phyloP scores from a whole-genome alignment of 2,888 invertebrate genomes.

The Cataglyphis albicans region DNA sequence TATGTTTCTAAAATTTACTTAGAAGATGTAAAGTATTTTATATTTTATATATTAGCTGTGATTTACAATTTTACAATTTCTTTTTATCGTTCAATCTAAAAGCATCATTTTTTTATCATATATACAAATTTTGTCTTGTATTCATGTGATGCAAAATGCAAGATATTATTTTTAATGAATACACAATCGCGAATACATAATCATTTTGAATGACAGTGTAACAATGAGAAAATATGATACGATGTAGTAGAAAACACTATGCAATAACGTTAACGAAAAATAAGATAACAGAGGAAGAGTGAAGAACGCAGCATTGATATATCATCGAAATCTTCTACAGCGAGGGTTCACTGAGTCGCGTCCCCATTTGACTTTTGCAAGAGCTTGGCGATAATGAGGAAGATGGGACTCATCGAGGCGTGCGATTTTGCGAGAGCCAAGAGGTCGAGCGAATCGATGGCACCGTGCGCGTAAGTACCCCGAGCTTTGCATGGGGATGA shows the following conservation, averaged over 20 bases:
- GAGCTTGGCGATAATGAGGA: conserved; percentile 70
- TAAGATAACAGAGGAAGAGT: conserved; percentile 15
- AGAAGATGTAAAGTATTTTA: not conserved
- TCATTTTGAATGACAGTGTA: not conserved
- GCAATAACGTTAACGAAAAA: not conserved
- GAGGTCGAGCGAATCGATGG: conserved; percentile 71
- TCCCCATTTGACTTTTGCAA: conserved; percentile 50
- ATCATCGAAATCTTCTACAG: conserved; percentile 26
- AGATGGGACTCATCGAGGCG: conserved; percentile 67
- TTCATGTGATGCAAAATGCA: not conserved
- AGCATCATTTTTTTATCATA: not conserved
- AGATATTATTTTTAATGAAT: not conserved
- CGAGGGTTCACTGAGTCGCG: conserved; percentile 14
- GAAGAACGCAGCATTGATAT: conserved; percentile 1
- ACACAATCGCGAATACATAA: not conserved
- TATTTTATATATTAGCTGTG: not conserved
- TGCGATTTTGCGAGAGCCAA: conserved; percentile 47
- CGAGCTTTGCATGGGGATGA: conserved; percentile 62
- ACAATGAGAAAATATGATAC: not conserved
- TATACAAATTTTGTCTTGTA: not conserved
- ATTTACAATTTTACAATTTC: not conserved
- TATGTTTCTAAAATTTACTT: not conserved
- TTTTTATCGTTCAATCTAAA: not conserved
- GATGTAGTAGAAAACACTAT: not conserved
- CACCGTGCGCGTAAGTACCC: conserved; percentile 65